Evolutionary conservation across 2,888 invertebrate species (phyloP).

Genomic region (Glomeris marginata): DNA sequence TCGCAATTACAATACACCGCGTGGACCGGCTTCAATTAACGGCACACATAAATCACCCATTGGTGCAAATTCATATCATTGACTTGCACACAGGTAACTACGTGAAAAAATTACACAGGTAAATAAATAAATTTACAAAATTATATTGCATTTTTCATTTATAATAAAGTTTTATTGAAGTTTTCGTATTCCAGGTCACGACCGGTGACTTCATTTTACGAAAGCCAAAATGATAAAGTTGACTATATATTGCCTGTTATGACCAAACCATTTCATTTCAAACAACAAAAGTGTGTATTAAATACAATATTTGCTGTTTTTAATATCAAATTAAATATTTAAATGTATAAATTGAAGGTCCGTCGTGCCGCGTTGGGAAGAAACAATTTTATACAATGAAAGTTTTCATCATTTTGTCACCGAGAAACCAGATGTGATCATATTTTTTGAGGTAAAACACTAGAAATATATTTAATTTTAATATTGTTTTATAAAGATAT

Average conservation of each 20-base stretch:
- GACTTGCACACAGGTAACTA: constrained; percentile 40
- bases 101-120: constrained; percentile 34
- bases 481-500: neutral
- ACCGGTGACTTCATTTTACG: constrained; percentile 36
- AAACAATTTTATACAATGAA: constrained; percentile 46
- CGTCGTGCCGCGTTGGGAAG: constrained; percentile 46
- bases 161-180: neutral
- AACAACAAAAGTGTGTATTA: constrained; percentile 34
- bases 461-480: neutral
- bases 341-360: constrained; percentile 22
- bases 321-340: constrained; percentile 15
- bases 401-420: constrained; percentile 32
- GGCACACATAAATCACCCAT: constrained; percentile 43
- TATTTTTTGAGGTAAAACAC: constrained; percentile 37
- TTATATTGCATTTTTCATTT: neutral
- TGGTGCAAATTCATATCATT: constrained; percentile 45
- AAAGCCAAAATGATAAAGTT: constrained; percentile 26
- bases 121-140: constrained; percentile 15
- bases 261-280: constrained; percentile 44
- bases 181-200: constrained; percentile 24
- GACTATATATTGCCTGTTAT: constrained; percentile 42
- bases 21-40: constrained; percentile 43
- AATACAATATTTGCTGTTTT: constrained; percentile 17
- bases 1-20: constrained; percentile 40
- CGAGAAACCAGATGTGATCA: constrained; percentile 30